These are phyloP conservation scores for Staurois parvus DNA, from an alignment of 2,797 vertebrate genomes.

Conservation along the genomic window DNA sequence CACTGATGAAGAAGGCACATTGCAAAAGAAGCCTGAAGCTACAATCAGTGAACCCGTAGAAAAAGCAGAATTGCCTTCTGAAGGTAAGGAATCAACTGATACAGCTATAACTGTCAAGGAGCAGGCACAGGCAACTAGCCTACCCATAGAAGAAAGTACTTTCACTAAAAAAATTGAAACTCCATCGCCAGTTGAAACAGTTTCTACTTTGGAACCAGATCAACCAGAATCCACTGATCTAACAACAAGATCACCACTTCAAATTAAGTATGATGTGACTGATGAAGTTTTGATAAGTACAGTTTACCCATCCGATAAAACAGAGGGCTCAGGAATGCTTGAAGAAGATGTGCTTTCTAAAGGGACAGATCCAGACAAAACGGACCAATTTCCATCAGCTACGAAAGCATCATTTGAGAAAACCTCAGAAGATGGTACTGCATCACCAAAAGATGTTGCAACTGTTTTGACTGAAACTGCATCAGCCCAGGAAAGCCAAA, in stretches of 20 bases:
- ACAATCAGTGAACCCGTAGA: slow-evolving; percentile 41
- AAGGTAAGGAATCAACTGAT: slow-evolving; percentile 51
- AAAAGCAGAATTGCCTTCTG: slow-evolving; percentile 50
- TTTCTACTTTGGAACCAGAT: slow-evolving; percentile 2
- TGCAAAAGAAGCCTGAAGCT: slow-evolving; percentile 66
- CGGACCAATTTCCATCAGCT: slow-evolving; percentile 54
- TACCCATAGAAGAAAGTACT: slow-evolving; percentile 2
- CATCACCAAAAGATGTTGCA: slow-evolving; percentile 41
- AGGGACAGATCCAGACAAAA: neutral
- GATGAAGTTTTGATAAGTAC: neutral
- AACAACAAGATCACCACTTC: neutral
- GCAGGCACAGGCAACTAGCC: neutral
- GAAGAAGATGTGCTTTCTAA: slow-evolving; percentile 61
- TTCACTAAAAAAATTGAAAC: neutral
- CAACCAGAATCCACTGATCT: neutral
- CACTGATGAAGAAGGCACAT: slow-evolving; percentile 62
- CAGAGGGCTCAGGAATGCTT: slow-evolving; percentile 44
- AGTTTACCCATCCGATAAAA: slow-evolving; percentile 57
- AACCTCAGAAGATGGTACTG: slow-evolving; percentile 60
- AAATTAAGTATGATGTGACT: neutral
- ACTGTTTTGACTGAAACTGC: slow-evolving; percentile 27
- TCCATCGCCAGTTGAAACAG: neutral
- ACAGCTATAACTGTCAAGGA: neutral
- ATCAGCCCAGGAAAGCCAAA: slow-evolving; percentile 51
- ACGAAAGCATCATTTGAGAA: slow-evolving; percentile 43